Conservation (phyloP, 92 coral and sea anemone species). For the Phenganax stokvisi region DNA sequence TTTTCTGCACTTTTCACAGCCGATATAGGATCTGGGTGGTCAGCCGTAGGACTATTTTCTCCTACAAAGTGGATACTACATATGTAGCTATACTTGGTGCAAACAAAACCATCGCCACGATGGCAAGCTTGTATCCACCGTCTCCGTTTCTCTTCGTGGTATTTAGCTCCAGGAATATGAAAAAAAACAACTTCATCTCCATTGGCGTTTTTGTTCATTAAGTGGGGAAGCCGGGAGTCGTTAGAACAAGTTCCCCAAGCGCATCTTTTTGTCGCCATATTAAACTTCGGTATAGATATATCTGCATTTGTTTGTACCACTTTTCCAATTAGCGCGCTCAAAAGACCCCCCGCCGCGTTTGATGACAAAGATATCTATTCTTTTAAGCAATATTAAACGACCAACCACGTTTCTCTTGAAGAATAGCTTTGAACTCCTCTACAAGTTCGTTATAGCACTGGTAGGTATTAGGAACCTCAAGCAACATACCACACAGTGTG, state of each 20-base stretch:
- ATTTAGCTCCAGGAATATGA: slow-evolving; percentile 49
- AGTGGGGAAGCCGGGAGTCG: slow-evolving; percentile 49
- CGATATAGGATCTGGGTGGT: slow-evolving; percentile 41
- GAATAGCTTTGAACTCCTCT: too few relatives aligned
- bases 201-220: slow-evolving; percentile 38
- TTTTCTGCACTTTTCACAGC: slow-evolving; percentile 9
- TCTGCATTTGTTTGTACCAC: too few relatives aligned
- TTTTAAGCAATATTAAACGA: too few relatives aligned
- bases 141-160: slow-evolving; percentile 50
- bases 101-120: slow-evolving; percentile 50
- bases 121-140: slow-evolving; percentile 51
- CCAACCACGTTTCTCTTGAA: too few relatives aligned
- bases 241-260: slow-evolving; percentile 53
- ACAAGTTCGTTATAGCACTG: too few relatives aligned
- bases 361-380: not conserved
- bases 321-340: slow-evolving; percentile 5
- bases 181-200: slow-evolving; percentile 14
- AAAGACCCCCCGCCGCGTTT: not conserved
- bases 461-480: too few relatives aligned
- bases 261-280: slow-evolving; percentile 50
- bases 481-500: too few relatives aligned
- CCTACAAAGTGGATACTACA: slow-evolving; percentile 52
- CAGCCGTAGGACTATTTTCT: slow-evolving; percentile 51
- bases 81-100: slow-evolving; percentile 45
- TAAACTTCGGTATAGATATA: not conserved